Conservation (phyloP, 92 coral and sea anemone genomes). For the Bergia puertoricense region DNA sequence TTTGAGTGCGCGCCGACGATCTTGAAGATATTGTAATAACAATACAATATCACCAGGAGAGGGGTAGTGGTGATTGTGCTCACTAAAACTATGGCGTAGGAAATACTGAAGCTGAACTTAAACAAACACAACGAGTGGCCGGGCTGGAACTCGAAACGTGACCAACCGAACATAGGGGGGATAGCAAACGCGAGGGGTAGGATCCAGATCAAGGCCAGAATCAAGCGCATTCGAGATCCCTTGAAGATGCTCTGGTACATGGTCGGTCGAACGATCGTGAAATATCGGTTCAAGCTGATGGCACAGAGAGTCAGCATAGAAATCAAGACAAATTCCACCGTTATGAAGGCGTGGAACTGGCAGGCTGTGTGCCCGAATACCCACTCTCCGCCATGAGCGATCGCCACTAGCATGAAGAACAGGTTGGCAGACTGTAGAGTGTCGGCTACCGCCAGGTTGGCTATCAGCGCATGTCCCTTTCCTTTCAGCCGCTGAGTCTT, state of each 20-base stretch:
- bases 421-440: slow-evolving; percentile 39
- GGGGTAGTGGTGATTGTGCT: slow-evolving; percentile 60
- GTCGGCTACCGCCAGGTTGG: slow-evolving; percentile 45
- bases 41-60: slow-evolving; percentile 48
- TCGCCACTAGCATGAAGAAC: slow-evolving; percentile 41
- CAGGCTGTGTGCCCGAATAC: slow-evolving; percentile 27
- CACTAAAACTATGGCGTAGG: slow-evolving; percentile 45
- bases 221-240: slow-evolving; percentile 33
- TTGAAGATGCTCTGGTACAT: slow-evolving; percentile 35
- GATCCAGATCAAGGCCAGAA: slow-evolving; percentile 59
- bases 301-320: slow-evolving; percentile 47
- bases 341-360: slow-evolving; percentile 37
- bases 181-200: slow-evolving; percentile 67
- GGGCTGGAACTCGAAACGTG: slow-evolving; percentile 61
- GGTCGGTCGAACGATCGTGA: slow-evolving; percentile 28
- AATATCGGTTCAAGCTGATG: slow-evolving; percentile 41
- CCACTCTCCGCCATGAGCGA: slow-evolving; percentile 35
- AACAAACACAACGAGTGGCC: slow-evolving; percentile 68
- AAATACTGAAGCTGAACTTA: slow-evolving; percentile 56
- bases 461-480: slow-evolving; percentile 45
- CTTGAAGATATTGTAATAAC: slow-evolving; percentile 67
- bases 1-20: slow-evolving; percentile 56
- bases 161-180: slow-evolving; percentile 71
- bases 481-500: slow-evolving; percentile 41
- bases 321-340: slow-evolving; percentile 31